Evolutionary conservation across 1,140 invertebrate species (phyloP), one percentile per base, ranked within the genome.

Genomic region (Platorchestia sp.): DNA sequence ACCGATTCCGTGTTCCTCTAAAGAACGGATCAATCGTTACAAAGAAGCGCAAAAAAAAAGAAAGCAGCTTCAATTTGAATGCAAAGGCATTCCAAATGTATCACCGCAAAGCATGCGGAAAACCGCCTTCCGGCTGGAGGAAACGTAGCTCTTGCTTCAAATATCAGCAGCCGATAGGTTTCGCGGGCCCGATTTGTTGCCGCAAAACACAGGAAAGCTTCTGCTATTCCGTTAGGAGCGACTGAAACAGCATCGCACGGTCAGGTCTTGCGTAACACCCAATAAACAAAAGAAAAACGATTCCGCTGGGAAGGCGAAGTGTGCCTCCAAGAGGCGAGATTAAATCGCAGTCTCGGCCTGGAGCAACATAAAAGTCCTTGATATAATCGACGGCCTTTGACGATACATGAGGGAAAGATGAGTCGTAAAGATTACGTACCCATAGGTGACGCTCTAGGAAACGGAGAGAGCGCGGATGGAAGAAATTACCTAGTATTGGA

Each of bases 351-450:
- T 89, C 41, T 75, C 87, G 36, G 91, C 91, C 45, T 93, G 45
- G 91, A 93, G 91, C 41, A 44, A 44, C 91, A 93, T 93, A 93
- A 93, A 93, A 93, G 91, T 93, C 91, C 40, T 93, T 45, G 41
- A 47, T 93, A 93, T 93, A 93, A 93, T 93, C 91, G 91, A 93
- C 43, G 45, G 3, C 40, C 45, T 19, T 44, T 44, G 45, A 93
- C 91, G 45, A 45, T 47, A 19, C 91, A 42, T 41, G 87, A 3
- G 41, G 43, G 41, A 41, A 41, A 89, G 87, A 89, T 89, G 87
- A 89, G 87, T 44, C 87, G 43, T 89, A 44, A 89, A 89, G 87
- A 89, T 42, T 3, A 27, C 59, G 59, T 3, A 22, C 59, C 36
- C 14, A 75, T 3, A 75, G 27, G 59, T 27, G 59, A 36, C 14